phyloP scores from a whole-genome alignment of 35 echinoderm and acorn worm species.

The Antedon bifida region DNA sequence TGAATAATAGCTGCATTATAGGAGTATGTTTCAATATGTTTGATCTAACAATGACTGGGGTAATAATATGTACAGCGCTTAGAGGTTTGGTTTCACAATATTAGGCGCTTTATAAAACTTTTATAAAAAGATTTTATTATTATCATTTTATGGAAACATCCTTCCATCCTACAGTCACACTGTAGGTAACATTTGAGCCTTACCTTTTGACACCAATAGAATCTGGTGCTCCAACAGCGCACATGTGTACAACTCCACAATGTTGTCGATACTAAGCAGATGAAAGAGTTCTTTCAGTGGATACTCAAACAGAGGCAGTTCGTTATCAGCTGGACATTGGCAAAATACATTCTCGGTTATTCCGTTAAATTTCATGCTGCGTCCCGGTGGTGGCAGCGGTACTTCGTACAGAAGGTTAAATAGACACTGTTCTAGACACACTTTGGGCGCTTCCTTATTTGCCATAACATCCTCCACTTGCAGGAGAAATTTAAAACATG shows the following conservation, averaged over 20 bases:
- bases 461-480: conserved; percentile 49
- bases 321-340: conserved; percentile 43
- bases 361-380: conserved; percentile 67
- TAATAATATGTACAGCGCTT: too few species aligned
- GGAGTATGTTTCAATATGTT: too few species aligned
- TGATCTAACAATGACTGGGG: too few species aligned
- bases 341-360: conserved; percentile 34
- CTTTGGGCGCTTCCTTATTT: conserved; percentile 15
- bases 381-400: conserved; percentile 45
- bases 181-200: not conserved
- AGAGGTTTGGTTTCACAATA: too few species aligned
- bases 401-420: conserved; percentile 93
- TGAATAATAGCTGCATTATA: too few species aligned
- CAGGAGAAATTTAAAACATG: conserved; percentile 57
- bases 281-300: conserved; percentile 60
- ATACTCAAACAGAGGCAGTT: conserved; percentile 81
- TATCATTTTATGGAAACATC: too few species aligned
- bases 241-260: conserved; percentile 80
- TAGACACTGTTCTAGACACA: conserved; percentile 65
- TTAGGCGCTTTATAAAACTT: too few species aligned
- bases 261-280: conserved; percentile 60
- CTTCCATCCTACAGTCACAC: too few species aligned
- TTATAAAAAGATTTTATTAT: too few species aligned
- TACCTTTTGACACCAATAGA: conserved; percentile 83
- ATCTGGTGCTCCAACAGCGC: conserved; percentile 82